phyloP scores from a whole-genome alignment of 2,113 vertebrate genomes.

The Notarius lentiginosus region DNA sequence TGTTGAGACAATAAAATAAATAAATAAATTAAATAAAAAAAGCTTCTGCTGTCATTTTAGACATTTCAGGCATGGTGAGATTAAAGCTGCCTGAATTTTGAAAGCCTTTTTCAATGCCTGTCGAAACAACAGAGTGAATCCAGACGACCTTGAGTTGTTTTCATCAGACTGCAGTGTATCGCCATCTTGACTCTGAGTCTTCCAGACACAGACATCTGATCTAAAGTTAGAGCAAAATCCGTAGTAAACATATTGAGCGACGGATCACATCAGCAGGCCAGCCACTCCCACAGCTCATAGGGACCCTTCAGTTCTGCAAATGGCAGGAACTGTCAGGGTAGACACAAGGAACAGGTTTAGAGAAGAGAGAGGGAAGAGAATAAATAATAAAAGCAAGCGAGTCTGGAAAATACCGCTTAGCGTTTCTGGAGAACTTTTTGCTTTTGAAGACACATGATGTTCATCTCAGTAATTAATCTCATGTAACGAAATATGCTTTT shows the following conservation, averaged over 20 bases:
- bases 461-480: neutral
- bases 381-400: neutral
- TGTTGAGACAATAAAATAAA: neutral
- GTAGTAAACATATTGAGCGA: constrained; percentile 46
- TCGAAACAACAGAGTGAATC: constrained; percentile 33
- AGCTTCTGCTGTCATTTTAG: neutral
- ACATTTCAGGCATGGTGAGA: neutral
- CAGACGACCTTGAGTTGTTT: constrained; percentile 38
- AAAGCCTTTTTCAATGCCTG: constrained; percentile 22
- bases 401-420: neutral
- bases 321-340: constrained; percentile 4
- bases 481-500: too few species aligned
- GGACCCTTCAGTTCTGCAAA: constrained; percentile 34
- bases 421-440: neutral
- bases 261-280: constrained; percentile 39
- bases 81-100: constrained; percentile 8
- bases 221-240: constrained; percentile 13
- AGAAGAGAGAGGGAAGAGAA: neutral
- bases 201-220: constrained; percentile 43
- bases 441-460: neutral
- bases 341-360: neutral
- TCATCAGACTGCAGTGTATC: constrained; percentile 30
- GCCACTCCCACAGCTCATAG: constrained; percentile 31
- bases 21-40: neutral
- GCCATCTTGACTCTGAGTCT: constrained; percentile 40